phyloP scores from a whole-genome alignment of 30 jellyfish, hydroid and myxozoan genomes.

The Cassiopea xamachana region DNA sequence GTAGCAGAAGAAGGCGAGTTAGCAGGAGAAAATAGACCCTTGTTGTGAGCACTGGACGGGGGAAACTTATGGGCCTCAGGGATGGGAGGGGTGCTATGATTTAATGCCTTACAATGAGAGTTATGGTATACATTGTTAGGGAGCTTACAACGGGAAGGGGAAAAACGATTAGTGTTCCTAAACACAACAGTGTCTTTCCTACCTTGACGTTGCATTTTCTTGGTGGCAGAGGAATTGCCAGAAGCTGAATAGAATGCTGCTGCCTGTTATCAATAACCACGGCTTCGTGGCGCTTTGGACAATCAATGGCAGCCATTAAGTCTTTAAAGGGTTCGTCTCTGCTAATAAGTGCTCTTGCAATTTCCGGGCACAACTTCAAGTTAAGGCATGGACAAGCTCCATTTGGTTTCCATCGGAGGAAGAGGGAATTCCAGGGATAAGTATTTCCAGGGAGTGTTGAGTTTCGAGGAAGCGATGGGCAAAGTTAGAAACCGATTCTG shows the following conservation, averaged over 20 bases:
- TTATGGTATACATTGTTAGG: too few species aligned
- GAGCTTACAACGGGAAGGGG: too few species aligned
- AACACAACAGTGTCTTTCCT: too few species aligned
- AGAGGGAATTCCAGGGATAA: slow-evolving; percentile 22
- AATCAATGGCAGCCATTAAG: slow-evolving; percentile 13
- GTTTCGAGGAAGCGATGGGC: slow-evolving; percentile 34
- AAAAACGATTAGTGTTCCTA: too few species aligned
- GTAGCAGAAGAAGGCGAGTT: too few species aligned
- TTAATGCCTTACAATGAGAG: too few species aligned
- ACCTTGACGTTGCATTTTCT: too few species aligned
- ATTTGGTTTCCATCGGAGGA: not conserved
- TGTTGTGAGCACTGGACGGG: too few species aligned
- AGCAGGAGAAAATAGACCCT: too few species aligned
- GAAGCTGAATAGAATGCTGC: not conserved
- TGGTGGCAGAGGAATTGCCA: not conserved
- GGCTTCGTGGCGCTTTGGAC: slow-evolving; percentile 23
- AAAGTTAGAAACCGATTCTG: slow-evolving; percentile 13
- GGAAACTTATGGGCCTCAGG: too few species aligned
- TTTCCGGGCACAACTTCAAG: slow-evolving; percentile 18
- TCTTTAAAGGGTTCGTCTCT: not conserved
- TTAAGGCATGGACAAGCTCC: slow-evolving; percentile 24
- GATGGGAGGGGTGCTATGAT: too few species aligned
- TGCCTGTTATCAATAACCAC: not conserved
- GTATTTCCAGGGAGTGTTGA: slow-evolving; percentile 23
- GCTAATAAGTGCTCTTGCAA: slow-evolving; percentile 13